These are phyloP conservation scores for Calephelis virginiensis DNA, from an alignment of 1,140 invertebrate species.

Conservation along the genomic window DNA sequence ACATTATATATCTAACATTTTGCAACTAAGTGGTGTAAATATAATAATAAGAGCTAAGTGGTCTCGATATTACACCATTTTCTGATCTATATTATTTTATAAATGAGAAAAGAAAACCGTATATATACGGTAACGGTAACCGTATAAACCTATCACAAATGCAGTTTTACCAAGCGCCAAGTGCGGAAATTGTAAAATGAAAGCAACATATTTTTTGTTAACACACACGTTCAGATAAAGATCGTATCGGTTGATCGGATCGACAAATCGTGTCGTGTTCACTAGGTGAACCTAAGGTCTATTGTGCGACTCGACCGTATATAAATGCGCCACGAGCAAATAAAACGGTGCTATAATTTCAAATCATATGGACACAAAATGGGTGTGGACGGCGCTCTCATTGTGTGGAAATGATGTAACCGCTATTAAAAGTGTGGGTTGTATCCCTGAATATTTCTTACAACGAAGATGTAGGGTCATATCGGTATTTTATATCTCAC, in stretches of 20 bases:
- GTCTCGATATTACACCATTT: too few species aligned
- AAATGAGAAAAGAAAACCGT: too few species aligned
- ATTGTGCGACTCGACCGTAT: slow-evolving; percentile 70
- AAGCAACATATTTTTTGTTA: slow-evolving; percentile 20
- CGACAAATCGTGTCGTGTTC: not conserved
- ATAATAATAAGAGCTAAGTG: too few species aligned
- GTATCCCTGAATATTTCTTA: slow-evolving; percentile 77
- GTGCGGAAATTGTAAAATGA: too few species aligned
- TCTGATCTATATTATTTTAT: too few species aligned
- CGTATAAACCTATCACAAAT: too few species aligned
- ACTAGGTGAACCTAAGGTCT: slow-evolving; percentile 35
- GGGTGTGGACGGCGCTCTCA: slow-evolving; percentile 76
- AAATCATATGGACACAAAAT: slow-evolving; percentile 78
- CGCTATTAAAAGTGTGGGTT: slow-evolving; percentile 77
- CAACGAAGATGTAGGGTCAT: slow-evolving; percentile 74
- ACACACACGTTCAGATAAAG: not conserved
- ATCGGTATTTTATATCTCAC: slow-evolving; percentile 75
- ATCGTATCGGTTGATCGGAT: not conserved
- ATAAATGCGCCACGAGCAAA: slow-evolving; percentile 75
- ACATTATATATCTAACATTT: too few species aligned
- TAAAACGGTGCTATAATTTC: slow-evolving; percentile 78
- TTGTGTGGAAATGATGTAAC: slow-evolving; percentile 79
- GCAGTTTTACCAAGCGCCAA: too few species aligned
- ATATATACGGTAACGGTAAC: too few species aligned
- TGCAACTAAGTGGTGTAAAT: too few species aligned